Base-by-base conservation (phyloP, 2,113 vertebrate species). In the Holacanthus passer region DNA sequence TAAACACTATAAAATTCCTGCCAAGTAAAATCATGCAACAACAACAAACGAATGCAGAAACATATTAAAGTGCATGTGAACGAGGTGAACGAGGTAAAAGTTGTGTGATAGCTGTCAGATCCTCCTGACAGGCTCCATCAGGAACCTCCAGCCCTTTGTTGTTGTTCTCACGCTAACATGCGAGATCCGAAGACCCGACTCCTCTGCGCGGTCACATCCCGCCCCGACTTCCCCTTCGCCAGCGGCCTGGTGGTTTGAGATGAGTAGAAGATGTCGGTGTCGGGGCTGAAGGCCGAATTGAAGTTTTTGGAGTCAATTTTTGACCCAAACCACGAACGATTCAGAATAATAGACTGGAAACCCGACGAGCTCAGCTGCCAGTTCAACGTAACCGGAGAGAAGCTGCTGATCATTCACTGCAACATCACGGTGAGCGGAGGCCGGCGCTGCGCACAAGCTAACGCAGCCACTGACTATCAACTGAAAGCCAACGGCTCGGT, bases 231-330 rank as follows among this genome's bases (percentile, higher is more conserved):
- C 92, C 92, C 93, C 90, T 93, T 90, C 59, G 92, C 94, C 93
- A 90, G 94, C 92, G 93, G 94, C 91, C 94, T 91, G 87, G 84
- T 93, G 83, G 82, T 93, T 89, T 93, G 95, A 95, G 95, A 96
- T 96, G 97, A 96, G 94, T 89, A 95, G 95, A 97, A 96, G 97
- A 98, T 98, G 97, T 97, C 97, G 93, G 96, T 97, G 91, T 96
- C 97, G 94, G 97, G 97, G 96, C 97, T 99, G 92, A 99, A 97
- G 96, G 97, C 97, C 95, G 98, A 99, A 95, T 93, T 99, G 94
- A 97, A 97, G 96, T 97, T 99, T 95, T 90, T 99, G 91, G 97
- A 97, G 95, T 99, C 98, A 87, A 98, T 99, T 85, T 99, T 99
- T 93, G 96, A 97, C 92, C 96, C 96, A 91, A 97, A 96, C 88